phyloP scores from a whole-genome alignment of 2,113 vertebrate species.

The Psittacus erithacus region DNA sequence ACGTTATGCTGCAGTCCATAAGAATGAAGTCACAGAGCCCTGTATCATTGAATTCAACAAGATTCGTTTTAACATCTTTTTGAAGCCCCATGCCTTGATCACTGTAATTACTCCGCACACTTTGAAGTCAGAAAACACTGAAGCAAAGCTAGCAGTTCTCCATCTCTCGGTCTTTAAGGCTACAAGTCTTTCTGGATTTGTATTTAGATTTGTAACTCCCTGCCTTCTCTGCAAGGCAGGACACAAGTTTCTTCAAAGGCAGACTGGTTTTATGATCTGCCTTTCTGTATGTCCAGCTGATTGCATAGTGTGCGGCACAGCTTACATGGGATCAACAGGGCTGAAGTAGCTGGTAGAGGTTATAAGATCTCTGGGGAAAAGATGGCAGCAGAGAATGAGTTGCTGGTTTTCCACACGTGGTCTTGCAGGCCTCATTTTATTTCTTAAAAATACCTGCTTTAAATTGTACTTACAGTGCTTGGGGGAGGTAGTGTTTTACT shows the following conservation, averaged over 20 bases:
- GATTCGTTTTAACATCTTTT: background rate
- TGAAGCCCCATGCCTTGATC: background rate
- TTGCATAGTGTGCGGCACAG: background rate
- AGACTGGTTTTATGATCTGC: background rate
- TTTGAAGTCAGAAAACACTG: background rate
- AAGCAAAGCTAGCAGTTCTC: background rate
- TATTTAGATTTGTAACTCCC: background rate
- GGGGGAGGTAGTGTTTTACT: background rate
- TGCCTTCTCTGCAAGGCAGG: background rate
- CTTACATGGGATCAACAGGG: background rate
- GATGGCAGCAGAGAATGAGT: background rate
- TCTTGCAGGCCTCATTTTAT: background rate
- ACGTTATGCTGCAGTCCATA: background rate
- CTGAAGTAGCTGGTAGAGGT: background rate
- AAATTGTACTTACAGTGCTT: background rate
- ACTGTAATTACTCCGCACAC: background rate
- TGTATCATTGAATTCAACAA: background rate
- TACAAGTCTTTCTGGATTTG: background rate
- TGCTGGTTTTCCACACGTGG: background rate
- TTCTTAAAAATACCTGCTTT: background rate
- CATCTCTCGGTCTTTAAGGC: background rate
- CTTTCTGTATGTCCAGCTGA: background rate
- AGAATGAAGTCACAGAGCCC: background rate
- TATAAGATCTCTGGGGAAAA: background rate
- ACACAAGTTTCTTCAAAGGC: background rate